These are phyloP conservation scores for Steinernema hermaphroditum DNA, from an alignment of 2,888 invertebrate genomes.

Conservation along the genomic window DNA sequence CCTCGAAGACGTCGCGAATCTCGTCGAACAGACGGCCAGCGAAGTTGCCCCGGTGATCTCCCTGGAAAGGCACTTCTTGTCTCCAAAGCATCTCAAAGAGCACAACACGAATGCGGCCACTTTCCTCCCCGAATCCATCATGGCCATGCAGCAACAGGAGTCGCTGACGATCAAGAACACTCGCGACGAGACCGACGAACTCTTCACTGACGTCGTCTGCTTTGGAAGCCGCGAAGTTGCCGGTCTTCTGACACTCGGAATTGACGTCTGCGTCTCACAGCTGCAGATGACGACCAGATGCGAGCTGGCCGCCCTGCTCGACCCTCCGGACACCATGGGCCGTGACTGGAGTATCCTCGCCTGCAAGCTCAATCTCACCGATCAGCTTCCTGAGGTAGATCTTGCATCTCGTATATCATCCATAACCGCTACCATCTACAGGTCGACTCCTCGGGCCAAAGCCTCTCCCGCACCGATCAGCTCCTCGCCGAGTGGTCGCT, in stretches of 20 bases:
- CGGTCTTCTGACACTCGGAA: slow-evolving; percentile 70
- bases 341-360: slow-evolving; percentile 72
- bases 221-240: slow-evolving; percentile 72
- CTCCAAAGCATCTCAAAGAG: slow-evolving; percentile 68
- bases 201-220: slow-evolving; percentile 72
- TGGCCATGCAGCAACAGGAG: slow-evolving; percentile 68
- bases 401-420: slow-evolving; percentile 40
- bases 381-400: slow-evolving; percentile 71
- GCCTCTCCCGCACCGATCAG: slow-evolving; percentile 68
- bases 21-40: slow-evolving; percentile 72
- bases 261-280: slow-evolving; percentile 72
- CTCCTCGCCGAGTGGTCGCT: slow-evolving; percentile 71
- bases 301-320: slow-evolving; percentile 69
- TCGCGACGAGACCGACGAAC: slow-evolving; percentile 69
- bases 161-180: slow-evolving; percentile 68
- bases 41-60: slow-evolving; percentile 76
- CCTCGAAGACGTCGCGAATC: slow-evolving; percentile 71
- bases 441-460: slow-evolving; percentile 63
- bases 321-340: slow-evolving; percentile 71
- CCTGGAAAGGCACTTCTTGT: slow-evolving; percentile 75
- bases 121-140: slow-evolving; percentile 65
- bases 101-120: slow-evolving; percentile 53
- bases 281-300: slow-evolving; percentile 73
- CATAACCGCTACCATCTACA: slow-evolving; percentile 24
- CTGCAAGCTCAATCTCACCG: slow-evolving; percentile 71